Base-by-base conservation (phyloP, 2,888 invertebrate species). In the Megaustenia siamemsis region DNA sequence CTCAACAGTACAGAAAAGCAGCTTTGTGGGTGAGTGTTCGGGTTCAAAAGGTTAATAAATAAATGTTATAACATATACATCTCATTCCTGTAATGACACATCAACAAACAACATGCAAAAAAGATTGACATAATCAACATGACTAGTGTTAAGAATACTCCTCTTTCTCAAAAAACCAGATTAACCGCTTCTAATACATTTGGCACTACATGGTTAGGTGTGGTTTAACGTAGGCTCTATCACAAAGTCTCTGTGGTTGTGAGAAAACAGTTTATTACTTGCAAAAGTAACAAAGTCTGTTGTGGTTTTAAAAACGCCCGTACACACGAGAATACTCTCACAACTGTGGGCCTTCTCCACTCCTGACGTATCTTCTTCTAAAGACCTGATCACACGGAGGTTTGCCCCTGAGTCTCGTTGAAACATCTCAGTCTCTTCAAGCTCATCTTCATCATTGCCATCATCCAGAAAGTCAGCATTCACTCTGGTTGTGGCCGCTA, bases 141-240 rank as follows among this genome's bases (percentile, higher is more conserved):
- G 49, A 49, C 73, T 49, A 21, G 18, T 35, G 73, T 68, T 76
- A 83, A 66, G 83, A 53, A 53, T 40, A 83, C 49, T 71, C 60
- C 40, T 95, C 95, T 80, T 93, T 90, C 83, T 94, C 90, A 88
- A 95, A 94, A n/a, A 43, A 95, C 95, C 40, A 94, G 91, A 88
- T 95, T 94, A 38, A 96, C 95, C 6, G 96, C 96, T 87, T 95
- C 94, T 28, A 94, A 94, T 32, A 96, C 95, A 92, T 96, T 95
- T 86, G 95, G 92, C 35, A 95, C 95, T 49, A 95, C 93, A 88
- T 95, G 94, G 60, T 94, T 94, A 12, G 96, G 96, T 87, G 95
- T 94, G 86, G 95, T 94, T n/a, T 1, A 96, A 92, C 8, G 90
- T 88, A 0, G 90, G 90, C 84, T 90, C 95, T 92, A 91, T 95